These are phyloP conservation scores for Theretra japonica DNA, from an alignment of 2,888 invertebrate species.

Conservation along the genomic window DNA sequence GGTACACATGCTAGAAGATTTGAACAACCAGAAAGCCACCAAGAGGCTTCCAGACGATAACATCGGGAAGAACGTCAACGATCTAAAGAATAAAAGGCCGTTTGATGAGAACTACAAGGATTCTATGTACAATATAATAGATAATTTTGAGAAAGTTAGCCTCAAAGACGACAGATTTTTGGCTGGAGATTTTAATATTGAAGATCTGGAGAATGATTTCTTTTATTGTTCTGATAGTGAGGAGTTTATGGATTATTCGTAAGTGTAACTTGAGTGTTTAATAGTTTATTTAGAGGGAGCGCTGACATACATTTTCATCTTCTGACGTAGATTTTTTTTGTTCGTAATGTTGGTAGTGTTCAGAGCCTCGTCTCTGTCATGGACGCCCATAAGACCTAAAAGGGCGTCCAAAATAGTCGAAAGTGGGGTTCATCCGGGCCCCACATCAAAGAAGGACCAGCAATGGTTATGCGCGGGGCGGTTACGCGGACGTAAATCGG, in stretches of 20 bases:
- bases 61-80: constrained; percentile 74
- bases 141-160: constrained; percentile 71
- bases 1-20: constrained; percentile 33
- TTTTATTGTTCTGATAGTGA: constrained; percentile 71
- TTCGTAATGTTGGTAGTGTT: no score
- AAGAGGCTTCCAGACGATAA: constrained; percentile 57
- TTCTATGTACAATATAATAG: constrained; percentile 68
- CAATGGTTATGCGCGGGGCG: no score
- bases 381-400: no score
- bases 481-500: no score
- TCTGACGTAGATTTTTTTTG: no score
- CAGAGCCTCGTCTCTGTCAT: no score
- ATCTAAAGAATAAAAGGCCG: constrained; percentile 46
- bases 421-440: no score
- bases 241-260: constrained; percentile 70
- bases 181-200: constrained; percentile 66
- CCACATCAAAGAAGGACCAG: no score
- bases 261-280: constrained; percentile 50
- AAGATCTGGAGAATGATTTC: constrained; percentile 68
- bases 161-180: constrained; percentile 73
- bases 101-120: constrained; percentile 46
- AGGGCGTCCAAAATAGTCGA: no score
- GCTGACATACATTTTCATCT: no score
- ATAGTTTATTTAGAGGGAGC: background rate
- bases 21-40: constrained; percentile 54